Conservation (phyloP, 2,888 invertebrate genomes). For the Strigamia transsilvanica region DNA sequence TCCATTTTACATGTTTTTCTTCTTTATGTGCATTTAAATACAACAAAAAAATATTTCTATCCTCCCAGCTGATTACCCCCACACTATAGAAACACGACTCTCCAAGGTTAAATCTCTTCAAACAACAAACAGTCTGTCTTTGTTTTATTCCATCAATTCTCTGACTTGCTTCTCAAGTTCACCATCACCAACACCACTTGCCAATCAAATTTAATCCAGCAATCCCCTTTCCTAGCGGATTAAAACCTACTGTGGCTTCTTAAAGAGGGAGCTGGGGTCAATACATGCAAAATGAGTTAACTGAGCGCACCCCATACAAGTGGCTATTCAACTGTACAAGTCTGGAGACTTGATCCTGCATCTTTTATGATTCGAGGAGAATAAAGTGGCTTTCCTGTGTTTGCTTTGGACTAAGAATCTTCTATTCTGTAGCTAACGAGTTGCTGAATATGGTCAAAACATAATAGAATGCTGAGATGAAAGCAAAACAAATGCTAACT, state of each 20-base stretch:
- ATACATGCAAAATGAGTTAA: slow-evolving; percentile 36
- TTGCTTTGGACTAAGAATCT: not conserved
- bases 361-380: slow-evolving; percentile 32
- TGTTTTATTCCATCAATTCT: slow-evolving; percentile 6
- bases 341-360: not conserved
- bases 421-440: slow-evolving; percentile 4
- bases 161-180: slow-evolving; percentile 8
- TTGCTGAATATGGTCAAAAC: not conserved
- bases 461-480: no score
- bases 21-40: not conserved
- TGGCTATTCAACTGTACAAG: slow-evolving; percentile 32
- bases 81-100: not conserved
- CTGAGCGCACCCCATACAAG: slow-evolving; percentile 1
- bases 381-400: slow-evolving; percentile 21
- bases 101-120: not conserved
- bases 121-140: slow-evolving; percentile 5
- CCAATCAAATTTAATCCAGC: slow-evolving; percentile 39
- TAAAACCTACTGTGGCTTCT: slow-evolving; percentile 33
- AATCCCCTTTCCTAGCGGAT: not conserved
- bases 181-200: slow-evolving; percentile 28
- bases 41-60: not conserved
- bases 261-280: slow-evolving; percentile 27
- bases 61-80: not conserved
- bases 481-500: not conserved
- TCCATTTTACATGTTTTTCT: not conserved